Evolutionary conservation across 2,797 vertebrate species (phyloP), one percentile per base, ranked within the genome.

Genomic region (Glyptemys insculpta): DNA sequence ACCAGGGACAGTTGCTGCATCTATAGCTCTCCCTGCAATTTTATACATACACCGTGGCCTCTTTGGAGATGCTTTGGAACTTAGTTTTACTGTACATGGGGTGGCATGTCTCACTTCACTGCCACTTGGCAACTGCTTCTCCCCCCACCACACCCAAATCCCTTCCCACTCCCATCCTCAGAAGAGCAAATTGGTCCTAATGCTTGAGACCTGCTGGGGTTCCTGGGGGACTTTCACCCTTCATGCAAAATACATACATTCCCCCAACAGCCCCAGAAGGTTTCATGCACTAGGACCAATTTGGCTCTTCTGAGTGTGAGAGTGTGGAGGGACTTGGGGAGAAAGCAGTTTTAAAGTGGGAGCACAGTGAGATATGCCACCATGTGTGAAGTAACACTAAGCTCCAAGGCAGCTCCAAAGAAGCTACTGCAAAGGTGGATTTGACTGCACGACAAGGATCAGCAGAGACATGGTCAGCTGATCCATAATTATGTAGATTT

Each of bases 281-380:
- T 68, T 16, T 86, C 74, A 7, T 44, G 37, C 2, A 1, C 80
- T 79, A 34, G 4, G 53, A 91, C n/a, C 80, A 94, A 86, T n/a
- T 3, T 83, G 18, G 11, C 57, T 81, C 94, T 93, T 92, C 47
- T 92, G 76, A 90, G 47, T 50, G 74, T 94, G 74, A 85, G 79
- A 92, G 89, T 85, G 78, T 56, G 83, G 91, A 87, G 79, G 80
- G 87, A 92, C 86, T 85, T 79, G 81, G n/a, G 82, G 85, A 90
- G 89, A 92, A 89, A 82, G 47, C 53, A 44, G 56, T 0, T 85
- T 87, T 86, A 79, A 16, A 3, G 50, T 88, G 72, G 62, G 81
- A 96, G 8, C 31, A 49, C 84, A 91, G 4, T 65, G 53, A 47
- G 80, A 76, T 11, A 50, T 90, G 74, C 27, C 15, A 27, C 15